Evolutionary conservation across 2,797 vertebrate species (phyloP), one percentile per base, ranked within the genome.

Genomic region (Poecilia gillii): DNA sequence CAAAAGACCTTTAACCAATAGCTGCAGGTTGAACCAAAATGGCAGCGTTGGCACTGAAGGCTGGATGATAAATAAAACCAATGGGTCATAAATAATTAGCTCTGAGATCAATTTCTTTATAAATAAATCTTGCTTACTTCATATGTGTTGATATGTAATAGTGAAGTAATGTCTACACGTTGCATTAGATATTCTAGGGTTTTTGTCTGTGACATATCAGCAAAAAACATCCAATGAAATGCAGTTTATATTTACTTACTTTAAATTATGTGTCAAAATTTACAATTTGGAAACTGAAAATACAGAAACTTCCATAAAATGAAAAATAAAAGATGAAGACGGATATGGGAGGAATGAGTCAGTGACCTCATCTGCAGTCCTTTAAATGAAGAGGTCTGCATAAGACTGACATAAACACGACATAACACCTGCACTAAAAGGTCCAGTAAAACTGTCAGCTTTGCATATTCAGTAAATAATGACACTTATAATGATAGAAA

Each of bases 261-360:
- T 18, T 14, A 28, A 28, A 6, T 31, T 14, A 31, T 59, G n/a
- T 59, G n/a, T 31, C n/a, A 59, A 59, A 31, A 28, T 59, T 13
- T 28, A 59, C n/a, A 59, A 4, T 59, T 59, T 13, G 11, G 55
- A 28, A n/a, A 6, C 55, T 11, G 9, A 55, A 55, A 55, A 55
- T 31, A 31, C 31, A 13, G 3, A 59, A 59, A 31, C 28, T 31
- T 33, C 6, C 57, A 16, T 11, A 28, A 57, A 57, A 57, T 57
- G 3, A 33, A 33, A 4, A 0, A 46, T 7, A 41, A 18, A 28
- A 25, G 23, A 45, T 20, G 49, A 25, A 79, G 20, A 43, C 71
- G 43, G 41, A 62, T 1, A 25, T 43, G 70, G 76, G 68, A 51
- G 43, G 33, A 28, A 45, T 73, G 70, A 83, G 73, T n/a, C n/a